A percentile compares a stretch with the other conserved stretches of the same genome.
Evolutionary conservation across 2,113 vertebrate genomes (phyloP).

Genomic region (Regulus satrapa): DNA sequence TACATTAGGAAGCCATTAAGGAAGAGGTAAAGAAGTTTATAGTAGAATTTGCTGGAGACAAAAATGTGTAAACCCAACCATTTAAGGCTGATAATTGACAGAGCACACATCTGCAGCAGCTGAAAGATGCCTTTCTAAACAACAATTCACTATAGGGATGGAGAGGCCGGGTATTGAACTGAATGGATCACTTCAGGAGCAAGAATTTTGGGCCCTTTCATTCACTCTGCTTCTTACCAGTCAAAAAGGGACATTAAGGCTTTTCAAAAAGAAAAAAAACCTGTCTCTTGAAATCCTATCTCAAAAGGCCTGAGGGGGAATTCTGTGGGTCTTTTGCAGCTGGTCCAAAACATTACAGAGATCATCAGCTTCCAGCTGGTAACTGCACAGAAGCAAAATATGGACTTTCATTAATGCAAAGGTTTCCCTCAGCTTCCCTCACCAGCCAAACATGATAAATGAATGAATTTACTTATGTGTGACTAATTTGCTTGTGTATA

Average conservation of each 20-base stretch:
- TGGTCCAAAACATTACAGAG: background rate
- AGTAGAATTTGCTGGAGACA: constrained; percentile 46
- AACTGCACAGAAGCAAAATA: background rate
- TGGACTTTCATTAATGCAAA: background rate
- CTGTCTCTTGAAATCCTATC: background rate
- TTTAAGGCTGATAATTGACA: constrained; percentile 54
- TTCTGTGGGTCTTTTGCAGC: background rate
- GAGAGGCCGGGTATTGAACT: background rate
- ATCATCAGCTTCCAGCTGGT: background rate
- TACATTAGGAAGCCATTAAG: constrained; percentile 65
- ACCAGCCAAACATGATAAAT: background rate
- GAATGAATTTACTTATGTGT: background rate
- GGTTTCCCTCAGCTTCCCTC: background rate
- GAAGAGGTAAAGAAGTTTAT: constrained; percentile 45
- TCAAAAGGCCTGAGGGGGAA: background rate
- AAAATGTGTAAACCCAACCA: constrained; percentile 39
- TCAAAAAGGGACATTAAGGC: background rate
- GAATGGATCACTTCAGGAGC: constrained; percentile 1
- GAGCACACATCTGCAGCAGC: constrained; percentile 37
- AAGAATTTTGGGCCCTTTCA: background rate
- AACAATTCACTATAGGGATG: background rate
- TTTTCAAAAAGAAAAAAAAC: constrained; percentile 23
- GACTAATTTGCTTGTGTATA: background rate
- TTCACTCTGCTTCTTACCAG: background rate
- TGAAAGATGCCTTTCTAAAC: constrained; percentile 49